phyloP scores from a whole-genome alignment of 2,113 vertebrate species.

The Melanocharis versteri region DNA sequence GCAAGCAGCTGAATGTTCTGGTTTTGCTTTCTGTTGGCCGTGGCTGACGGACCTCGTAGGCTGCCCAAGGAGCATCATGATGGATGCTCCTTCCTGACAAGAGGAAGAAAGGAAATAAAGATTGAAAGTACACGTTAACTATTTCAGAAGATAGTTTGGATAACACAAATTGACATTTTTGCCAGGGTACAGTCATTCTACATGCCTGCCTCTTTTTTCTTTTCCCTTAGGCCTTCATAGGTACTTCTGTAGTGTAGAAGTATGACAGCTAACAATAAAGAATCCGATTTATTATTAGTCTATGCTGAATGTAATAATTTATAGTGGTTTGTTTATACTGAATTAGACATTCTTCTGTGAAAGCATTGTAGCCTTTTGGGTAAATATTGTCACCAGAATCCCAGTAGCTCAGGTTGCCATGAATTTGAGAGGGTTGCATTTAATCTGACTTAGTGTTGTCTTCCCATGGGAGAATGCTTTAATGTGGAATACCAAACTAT shows the following conservation, averaged over 20 bases:
- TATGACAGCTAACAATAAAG: background rate
- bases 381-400: background rate
- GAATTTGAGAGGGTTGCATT: background rate
- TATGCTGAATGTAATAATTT: background rate
- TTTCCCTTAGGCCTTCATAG: background rate
- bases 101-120: background rate
- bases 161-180: background rate
- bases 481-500: background rate
- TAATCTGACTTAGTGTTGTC: background rate
- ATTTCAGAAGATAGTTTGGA: background rate
- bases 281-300: background rate
- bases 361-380: background rate
- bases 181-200: background rate
- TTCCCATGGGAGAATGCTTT: background rate
- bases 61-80: background rate
- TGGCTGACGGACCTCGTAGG: background rate
- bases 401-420: background rate
- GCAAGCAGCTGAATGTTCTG: background rate
- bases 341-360: background rate
- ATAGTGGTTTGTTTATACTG: background rate
- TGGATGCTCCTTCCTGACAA: background rate
- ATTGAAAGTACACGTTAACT: background rate
- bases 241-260: background rate
- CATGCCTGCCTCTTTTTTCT: background rate
- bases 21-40: background rate